Base-by-base conservation (phyloP, 2,113 vertebrate genomes). In the Strix aluco region DNA sequence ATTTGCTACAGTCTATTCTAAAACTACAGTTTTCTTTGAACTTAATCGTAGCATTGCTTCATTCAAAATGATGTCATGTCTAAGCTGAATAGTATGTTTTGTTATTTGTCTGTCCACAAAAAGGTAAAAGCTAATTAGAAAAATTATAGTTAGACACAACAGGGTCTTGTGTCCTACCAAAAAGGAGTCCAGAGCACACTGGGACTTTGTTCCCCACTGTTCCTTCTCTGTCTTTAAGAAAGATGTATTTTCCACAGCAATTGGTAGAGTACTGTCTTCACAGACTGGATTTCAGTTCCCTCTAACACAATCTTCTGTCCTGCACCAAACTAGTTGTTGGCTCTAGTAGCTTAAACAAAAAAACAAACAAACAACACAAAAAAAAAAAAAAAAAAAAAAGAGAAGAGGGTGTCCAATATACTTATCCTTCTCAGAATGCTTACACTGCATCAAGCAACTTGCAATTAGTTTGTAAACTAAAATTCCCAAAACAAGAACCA, bases 101-200 rank as follows among this genome's bases (percentile, higher is more conserved):
- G 22, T 17, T 75, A 20, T 21, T 73, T 71, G 7, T 58, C 51
- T 74, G 15, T 58, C 20, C n/a, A 38, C 11, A 59, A 30, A 13
- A 62, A 57, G 12, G 16, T 27, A 40, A 83, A 88, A 83, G 17
- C 58, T 40, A 16, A n/a, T 46, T 36, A 55, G 4, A 40, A 73
- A 44, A 71, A 72, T 10, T 20, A 57, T 5, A 9, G 22, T 27
- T 67, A 55, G n/a, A 66, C 5, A 74, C 10, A 54, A 42, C 0
- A 61, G 17, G 47, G 29, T 11, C 10, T 69, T 47, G 8, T 67
- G 11, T 32, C 21, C 23, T 9, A 29, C 11, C 57, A 51, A 18
- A 16, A 51, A 30, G 26, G 49, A 61, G 18, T 5, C 58, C 1
- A 3, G 15, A 81, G 42, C 23, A 25, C 1, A 0, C 8, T 15